Percentiles rank a stretch among this genome's conserved stretches.
phyloP scores from a whole-genome alignment of 2,888 invertebrate species.

The Ophion slaviceki region DNA sequence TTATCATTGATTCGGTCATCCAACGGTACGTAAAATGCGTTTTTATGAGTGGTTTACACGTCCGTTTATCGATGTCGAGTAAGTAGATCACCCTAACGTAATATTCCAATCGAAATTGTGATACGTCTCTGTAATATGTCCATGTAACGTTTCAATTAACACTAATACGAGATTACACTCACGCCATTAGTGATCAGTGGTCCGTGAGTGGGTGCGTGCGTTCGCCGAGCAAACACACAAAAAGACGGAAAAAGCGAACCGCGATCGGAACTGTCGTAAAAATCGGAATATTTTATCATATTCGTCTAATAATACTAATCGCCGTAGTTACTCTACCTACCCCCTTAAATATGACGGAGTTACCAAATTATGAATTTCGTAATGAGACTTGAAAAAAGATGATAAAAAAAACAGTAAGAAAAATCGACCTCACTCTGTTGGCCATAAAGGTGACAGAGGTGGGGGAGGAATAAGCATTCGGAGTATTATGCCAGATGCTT shows the following conservation, averaged over 20 bases:
- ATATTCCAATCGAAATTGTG: constrained; percentile 11
- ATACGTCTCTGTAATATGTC: neutral
- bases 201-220: neutral
- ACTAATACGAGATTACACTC: constrained; percentile 30
- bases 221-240: neutral
- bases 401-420: neutral
- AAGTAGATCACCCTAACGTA: constrained; percentile 47
- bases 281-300: constrained; percentile 66
- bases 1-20: constrained; percentile 11
- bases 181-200: constrained; percentile 8
- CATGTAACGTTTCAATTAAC: constrained; percentile 8
- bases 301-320: constrained; percentile 82
- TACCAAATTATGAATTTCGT: constrained; percentile 48
- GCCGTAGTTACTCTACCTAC: constrained; percentile 73
- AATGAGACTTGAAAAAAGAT: neutral
- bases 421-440: neutral
- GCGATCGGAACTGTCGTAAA: neutral
- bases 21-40: constrained; percentile 17
- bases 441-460: neutral
- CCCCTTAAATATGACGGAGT: constrained; percentile 68
- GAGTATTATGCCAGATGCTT: constrained; percentile 78
- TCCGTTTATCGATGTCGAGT: constrained; percentile 54
- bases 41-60: constrained; percentile 27
- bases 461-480: constrained; percentile 32
- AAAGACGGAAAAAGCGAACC: neutral